Base-by-base conservation (phyloP, 2,797 vertebrate genomes). In the Trematomus bernacchii region DNA sequence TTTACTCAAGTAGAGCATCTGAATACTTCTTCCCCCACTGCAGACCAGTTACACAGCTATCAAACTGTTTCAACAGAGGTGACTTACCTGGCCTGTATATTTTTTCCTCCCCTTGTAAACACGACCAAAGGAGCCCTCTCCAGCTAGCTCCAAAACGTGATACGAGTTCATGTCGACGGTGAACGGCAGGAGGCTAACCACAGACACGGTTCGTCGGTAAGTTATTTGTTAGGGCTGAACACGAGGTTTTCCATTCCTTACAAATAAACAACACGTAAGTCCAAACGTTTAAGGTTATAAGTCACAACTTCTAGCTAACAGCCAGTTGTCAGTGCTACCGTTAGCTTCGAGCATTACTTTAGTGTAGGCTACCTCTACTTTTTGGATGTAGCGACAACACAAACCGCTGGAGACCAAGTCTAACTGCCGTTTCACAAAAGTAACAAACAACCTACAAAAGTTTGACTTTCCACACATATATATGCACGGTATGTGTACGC, bases 71-170 rank as follows among this genome's bases (percentile, higher is more conserved):
- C 0, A 1, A 44, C n/a, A 6, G 43, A 69, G 21, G 6, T 2
- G 15, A 71, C 92, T 93, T 90, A 99, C 98, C 92, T 97, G 96
- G 23, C 97, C 96, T 13, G 95, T 96, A 80, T 90, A 94, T 71
- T 87, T 96, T 82, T 92, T 96, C 13, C 98, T 96, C 37, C 98
- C 98, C 85, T 98, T 99, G 88, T 97, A 96, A 58, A 99, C 98
- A 15, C 96, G 95, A 30, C 98, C 98, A 48, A 97, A 99, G 9
- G 97, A 99, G 15, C 98, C 98, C 83, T 98, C 97, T 16, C 98
- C 98, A 62, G 96, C 97, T 92, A 97, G 85, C 83, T 98, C 96
- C 90, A 98, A 80, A 8, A 99, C 93, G 23, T 97, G 97, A 85
- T 99, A 99, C 1, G 77, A 90, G 65, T 98, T 94, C 97, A 99